Evolutionary conservation across 2,113 vertebrate species (phyloP).

Genomic region (Alethe castanea): DNA sequence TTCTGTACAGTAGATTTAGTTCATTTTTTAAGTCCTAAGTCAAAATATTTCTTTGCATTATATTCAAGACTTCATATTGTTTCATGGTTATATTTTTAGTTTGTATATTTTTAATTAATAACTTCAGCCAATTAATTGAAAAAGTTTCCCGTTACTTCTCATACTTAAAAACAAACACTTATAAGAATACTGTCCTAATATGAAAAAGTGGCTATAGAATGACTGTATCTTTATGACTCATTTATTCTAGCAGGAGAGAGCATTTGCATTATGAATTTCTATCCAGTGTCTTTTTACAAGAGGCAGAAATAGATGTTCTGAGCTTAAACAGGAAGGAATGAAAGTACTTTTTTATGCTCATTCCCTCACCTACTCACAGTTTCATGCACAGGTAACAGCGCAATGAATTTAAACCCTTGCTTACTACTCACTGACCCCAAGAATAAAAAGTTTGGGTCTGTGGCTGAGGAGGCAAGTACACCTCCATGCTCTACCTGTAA

Average conservation of each 20-base stretch:
- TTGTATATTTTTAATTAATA: not conserved
- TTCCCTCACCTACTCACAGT: not conserved
- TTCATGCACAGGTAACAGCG: not conserved
- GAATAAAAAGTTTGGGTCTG: not conserved
- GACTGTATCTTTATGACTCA: not conserved
- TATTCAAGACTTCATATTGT: not conserved
- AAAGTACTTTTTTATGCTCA: not conserved
- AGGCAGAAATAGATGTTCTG: not conserved
- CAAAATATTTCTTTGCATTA: not conserved
- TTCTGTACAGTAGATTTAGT: slow-evolving; percentile 5
- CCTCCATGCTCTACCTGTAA: not conserved
- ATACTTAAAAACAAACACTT: not conserved
- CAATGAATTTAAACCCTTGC: not conserved
- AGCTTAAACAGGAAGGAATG: not conserved
- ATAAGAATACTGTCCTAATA: not conserved
- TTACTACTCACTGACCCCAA: not conserved
- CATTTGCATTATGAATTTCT: slow-evolving; percentile 10
- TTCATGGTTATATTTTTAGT: not conserved
- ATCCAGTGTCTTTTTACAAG: not conserved
- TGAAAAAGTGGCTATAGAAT: not conserved
- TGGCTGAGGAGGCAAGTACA: not conserved
- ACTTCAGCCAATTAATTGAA: not conserved
- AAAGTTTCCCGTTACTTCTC: not conserved
- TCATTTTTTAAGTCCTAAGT: slow-evolving; percentile 23
- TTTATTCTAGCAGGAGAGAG: not conserved